Conservation (phyloP, 2,113 vertebrate genomes). For the Agapornis roseicollis region DNA sequence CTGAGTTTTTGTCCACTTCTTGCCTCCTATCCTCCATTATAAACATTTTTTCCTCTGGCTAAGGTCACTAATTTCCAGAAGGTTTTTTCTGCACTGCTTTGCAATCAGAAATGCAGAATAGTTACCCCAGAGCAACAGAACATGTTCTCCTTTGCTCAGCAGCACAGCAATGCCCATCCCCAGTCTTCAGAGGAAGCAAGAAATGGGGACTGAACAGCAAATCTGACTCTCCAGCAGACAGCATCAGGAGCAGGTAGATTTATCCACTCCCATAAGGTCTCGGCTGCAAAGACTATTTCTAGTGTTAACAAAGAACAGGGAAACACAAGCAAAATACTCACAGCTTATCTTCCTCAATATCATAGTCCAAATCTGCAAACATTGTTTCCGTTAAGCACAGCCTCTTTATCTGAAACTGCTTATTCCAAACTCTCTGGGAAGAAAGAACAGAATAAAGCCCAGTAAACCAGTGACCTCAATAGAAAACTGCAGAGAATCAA, state of each 20-base stretch:
- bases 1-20: not conserved
- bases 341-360: conserved; percentile 97
- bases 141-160: not conserved
- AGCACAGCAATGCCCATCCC: not conserved
- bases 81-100: not conserved
- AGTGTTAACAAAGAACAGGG: not conserved
- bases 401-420: not conserved
- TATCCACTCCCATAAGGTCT: not conserved
- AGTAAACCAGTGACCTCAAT: not conserved
- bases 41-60: not conserved
- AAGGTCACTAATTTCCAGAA: not conserved
- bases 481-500: not conserved
- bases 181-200: not conserved
- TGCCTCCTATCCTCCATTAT: not conserved
- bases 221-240: not conserved
- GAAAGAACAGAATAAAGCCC: not conserved
- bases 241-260: not conserved
- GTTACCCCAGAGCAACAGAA: not conserved
- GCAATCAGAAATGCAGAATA: not conserved
- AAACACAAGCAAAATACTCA: conserved; percentile 71
- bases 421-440: conserved; percentile 15
- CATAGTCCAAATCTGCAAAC: conserved; percentile 96
- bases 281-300: not conserved
- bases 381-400: conserved; percentile 62
- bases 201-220: not conserved